A percentile compares a stretch with the other conserved stretches of the same genome.
These are phyloP conservation scores for Chaetorhynchus papuensis DNA, from an alignment of 2,113 vertebrate genomes.

Conservation along the genomic window DNA sequence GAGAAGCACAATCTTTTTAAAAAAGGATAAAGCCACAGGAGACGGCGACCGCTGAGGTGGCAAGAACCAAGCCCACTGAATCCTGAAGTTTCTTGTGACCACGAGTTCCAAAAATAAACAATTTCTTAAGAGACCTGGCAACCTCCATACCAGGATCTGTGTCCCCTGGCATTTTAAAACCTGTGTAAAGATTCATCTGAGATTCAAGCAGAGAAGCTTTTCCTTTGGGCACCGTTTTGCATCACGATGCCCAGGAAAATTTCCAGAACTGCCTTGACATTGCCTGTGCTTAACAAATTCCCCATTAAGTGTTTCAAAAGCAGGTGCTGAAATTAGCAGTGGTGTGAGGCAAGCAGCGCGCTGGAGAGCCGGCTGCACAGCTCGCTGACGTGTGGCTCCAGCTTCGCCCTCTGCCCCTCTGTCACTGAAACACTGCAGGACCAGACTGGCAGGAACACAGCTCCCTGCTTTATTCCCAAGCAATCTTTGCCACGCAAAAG, in stretches of 20 bases:
- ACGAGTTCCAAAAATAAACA: slow-evolving; percentile 4
- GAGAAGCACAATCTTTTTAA: slow-evolving; percentile 2
- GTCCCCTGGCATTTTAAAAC: not conserved
- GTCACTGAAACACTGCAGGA: not conserved
- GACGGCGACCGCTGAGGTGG: not conserved
- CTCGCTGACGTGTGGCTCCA: not conserved
- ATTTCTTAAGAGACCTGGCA: not conserved
- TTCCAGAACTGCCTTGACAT: not conserved
- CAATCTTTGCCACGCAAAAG: not conserved
- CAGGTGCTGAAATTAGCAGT: slow-evolving; percentile 4
- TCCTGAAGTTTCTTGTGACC: slow-evolving; percentile 7
- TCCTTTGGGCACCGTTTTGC: not conserved
- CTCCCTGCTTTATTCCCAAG: not conserved
- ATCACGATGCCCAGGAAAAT: not conserved
- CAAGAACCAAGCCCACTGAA: not conserved
- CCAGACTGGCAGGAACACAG: not conserved
- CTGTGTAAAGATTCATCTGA: not conserved
- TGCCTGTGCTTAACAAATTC: not conserved
- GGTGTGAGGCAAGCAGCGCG: not conserved
- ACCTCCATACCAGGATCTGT: not conserved
- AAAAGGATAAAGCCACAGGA: slow-evolving; percentile 38
- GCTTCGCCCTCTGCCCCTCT: not conserved
- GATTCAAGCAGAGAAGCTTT: not conserved
- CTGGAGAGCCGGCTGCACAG: not conserved
- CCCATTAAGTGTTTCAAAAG: not conserved